phyloP scores from a whole-genome alignment of 2,113 vertebrate species.

The Dasyprocta punctata region DNA sequence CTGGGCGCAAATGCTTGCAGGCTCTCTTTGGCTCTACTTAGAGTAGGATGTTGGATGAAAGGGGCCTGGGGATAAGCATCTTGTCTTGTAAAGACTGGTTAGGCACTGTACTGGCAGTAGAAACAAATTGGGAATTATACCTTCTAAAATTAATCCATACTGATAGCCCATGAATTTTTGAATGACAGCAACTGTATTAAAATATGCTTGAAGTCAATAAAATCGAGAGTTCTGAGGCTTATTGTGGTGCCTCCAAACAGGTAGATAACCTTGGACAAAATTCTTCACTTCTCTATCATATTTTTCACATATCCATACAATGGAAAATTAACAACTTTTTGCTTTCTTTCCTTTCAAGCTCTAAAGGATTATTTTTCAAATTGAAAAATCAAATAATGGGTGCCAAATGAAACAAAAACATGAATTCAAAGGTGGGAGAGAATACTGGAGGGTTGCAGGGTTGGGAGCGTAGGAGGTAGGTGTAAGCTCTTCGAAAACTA shows the following conservation, averaged over 20 bases:
- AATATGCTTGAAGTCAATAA: not conserved
- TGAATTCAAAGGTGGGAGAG: not conserved
- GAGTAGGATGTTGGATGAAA: not conserved
- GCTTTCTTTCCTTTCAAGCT: not conserved
- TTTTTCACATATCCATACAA: not conserved
- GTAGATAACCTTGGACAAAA: not conserved
- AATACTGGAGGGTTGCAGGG: not conserved
- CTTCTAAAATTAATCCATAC: not conserved
- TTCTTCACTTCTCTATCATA: not conserved
- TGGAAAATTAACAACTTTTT: not conserved
- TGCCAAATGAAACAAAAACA: not conserved
- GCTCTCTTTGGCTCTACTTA: not conserved
- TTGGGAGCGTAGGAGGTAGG: rapidly evolving
- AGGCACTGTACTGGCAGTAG: not conserved
- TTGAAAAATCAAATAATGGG: not conserved
- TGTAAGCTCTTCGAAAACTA: too few relatives aligned
- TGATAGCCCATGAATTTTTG: not conserved
- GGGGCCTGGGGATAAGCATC: not conserved
- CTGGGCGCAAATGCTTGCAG: not conserved
- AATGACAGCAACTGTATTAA: not conserved
- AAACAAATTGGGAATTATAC: not conserved
- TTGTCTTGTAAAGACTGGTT: not conserved
- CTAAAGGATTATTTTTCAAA: not conserved
- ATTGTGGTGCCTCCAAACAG: not conserved
- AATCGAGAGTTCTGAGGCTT: not conserved